These are phyloP conservation scores for Rhegmatorhina hoffmannsi DNA, from an alignment of 2,113 vertebrate genomes.

Conservation along the genomic window DNA sequence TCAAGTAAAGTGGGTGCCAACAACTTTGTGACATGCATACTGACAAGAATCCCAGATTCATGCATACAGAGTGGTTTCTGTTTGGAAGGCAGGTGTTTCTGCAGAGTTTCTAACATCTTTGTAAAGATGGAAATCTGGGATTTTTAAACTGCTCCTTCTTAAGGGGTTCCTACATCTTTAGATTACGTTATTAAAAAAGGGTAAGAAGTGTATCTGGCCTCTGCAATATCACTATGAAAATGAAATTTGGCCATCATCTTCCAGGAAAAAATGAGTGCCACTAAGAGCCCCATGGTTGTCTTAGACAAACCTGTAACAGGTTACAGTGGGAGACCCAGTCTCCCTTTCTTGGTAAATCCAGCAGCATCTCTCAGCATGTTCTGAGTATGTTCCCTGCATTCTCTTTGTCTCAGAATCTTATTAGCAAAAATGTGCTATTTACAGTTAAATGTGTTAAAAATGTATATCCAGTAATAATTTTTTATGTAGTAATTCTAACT, in stretches of 20 bases:
- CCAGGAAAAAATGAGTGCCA: background rate
- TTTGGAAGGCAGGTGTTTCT: background rate
- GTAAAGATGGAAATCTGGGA: background rate
- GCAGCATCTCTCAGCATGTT: background rate
- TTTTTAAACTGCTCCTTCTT: background rate
- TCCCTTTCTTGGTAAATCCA: background rate
- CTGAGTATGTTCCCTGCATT: background rate
- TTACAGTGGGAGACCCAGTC: background rate
- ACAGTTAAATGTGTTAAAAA: background rate
- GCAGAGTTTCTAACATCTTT: background rate
- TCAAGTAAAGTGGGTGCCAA: background rate
- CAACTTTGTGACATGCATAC: background rate
- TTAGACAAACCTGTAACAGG: background rate
- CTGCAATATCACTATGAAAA: background rate
- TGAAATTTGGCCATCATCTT: background rate
- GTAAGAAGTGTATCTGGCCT: background rate
- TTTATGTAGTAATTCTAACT: background rate
- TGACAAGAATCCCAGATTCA: background rate
- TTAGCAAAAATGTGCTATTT: background rate
- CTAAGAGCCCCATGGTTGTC: background rate
- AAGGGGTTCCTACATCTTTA: background rate
- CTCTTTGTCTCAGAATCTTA: background rate
- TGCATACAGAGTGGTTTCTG: background rate
- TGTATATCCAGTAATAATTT: background rate
- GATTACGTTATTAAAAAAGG: background rate